Base-by-base conservation (phyloP, 2,113 vertebrate genomes). In the Ptilonorhynchus violaceus region DNA sequence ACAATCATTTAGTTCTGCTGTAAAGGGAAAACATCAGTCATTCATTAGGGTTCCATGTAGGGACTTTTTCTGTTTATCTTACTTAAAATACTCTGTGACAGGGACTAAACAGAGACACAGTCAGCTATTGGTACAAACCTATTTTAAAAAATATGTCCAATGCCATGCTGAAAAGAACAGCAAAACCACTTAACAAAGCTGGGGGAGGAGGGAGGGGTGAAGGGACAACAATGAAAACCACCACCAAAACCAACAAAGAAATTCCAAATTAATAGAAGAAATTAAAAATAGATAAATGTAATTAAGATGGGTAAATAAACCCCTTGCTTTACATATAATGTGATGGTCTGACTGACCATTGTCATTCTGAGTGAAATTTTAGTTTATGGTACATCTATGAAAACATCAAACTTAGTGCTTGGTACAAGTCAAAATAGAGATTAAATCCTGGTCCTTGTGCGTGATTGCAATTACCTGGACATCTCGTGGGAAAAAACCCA, bases 161-260 rank as follows among this genome's bases (percentile, higher is more conserved):
- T 4, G 2, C 11, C 11, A 55, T 6, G 0, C 9, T 59, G 13
- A 37, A 63, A 44, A 73, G 22, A 88, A 22, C 15, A 44, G 6
- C 14, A 66, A 55, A 85, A 79, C 23, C 20, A 31, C 19, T 31
- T 33, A 50, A 28, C 7, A 41, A 59, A 66, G 46, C 2, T 33
- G 23, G 42, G 5, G 8, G 13, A 67, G 7, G 31, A 7, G 17
- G 23, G 15, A 60, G 21, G 3, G 7, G 3, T 25, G 9, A 20
- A 70, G 18, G 10, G 7, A 70, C 9, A 53, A 7, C 16, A 44
- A 33, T 0, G 0, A 62, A 72, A 72, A 31, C 9, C 13, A 20
- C 9, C 28, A 64, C 11, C 3, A 82, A 8, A 30, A 85, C 1
- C 15, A 75, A 31, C 7, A 35, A 49, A 58, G 30, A 84, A 47